Evolutionary conservation across 2,113 vertebrate genomes (phyloP).

Genomic region (Trogon melanurus): DNA sequence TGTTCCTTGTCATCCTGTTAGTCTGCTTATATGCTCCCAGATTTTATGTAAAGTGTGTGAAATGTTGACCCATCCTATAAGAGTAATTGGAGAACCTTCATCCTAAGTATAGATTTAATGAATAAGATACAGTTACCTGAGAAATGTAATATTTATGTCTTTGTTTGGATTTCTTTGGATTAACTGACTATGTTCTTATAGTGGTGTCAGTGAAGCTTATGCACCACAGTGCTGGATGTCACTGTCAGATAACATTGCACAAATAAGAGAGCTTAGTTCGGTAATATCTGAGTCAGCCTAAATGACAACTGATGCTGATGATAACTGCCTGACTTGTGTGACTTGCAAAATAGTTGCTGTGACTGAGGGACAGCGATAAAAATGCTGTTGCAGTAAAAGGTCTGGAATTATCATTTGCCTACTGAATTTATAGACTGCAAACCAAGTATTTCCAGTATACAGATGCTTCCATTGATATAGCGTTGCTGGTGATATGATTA

Average conservation of each 20-base stretch:
- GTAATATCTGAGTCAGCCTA: background rate
- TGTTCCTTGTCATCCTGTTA: background rate
- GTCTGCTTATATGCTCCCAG: background rate
- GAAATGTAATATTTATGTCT: background rate
- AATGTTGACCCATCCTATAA: background rate
- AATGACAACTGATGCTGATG: background rate
- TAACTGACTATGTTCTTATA: background rate
- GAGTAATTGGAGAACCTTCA: background rate
- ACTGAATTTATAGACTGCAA: background rate
- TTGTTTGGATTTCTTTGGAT: background rate
- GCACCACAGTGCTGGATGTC: background rate
- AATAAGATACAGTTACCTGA: background rate
- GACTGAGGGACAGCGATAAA: background rate
- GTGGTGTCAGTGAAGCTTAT: background rate
- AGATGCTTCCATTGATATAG: background rate
- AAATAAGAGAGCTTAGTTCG: background rate
- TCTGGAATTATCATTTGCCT: background rate
- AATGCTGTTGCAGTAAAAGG: background rate
- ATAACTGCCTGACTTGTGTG: background rate
- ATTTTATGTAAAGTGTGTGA: background rate
- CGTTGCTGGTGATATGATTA: background rate
- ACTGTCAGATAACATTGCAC: background rate
- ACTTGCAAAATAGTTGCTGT: background rate
- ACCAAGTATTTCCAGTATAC: background rate
- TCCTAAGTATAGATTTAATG: background rate